Conservation (phyloP, 2,797 vertebrate species). For the Zenarchopterus dispar region DNA sequence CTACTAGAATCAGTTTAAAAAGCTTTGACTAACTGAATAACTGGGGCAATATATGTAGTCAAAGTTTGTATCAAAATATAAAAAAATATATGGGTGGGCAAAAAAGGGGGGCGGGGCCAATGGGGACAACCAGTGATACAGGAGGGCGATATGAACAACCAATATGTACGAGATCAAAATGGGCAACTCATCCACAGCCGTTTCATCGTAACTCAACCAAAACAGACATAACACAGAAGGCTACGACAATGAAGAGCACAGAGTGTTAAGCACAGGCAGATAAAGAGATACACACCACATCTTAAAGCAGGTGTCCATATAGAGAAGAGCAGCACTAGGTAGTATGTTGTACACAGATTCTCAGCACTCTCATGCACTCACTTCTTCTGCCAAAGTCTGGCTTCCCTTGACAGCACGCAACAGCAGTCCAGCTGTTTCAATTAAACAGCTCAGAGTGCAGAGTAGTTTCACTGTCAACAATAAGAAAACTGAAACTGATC, state of each 20-base stretch:
- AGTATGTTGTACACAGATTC: conserved; percentile 92
- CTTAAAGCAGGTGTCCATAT: conserved; percentile 89
- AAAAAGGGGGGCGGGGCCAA: conserved; percentile 1
- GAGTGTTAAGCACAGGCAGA: conserved; percentile 92
- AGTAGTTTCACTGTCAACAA: conserved; percentile 44
- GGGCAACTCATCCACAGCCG: conserved; percentile 85
- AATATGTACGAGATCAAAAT: conserved; percentile 89
- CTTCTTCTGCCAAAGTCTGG: conserved; percentile 63
- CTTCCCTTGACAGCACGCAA: conserved; percentile 73
- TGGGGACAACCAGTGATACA: conserved; percentile 51
- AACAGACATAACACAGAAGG: conserved; percentile 89
- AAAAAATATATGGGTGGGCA: conserved; percentile 52
- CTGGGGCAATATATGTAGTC: conserved; percentile 80
- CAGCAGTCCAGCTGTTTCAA: conserved; percentile 61
- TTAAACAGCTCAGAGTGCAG: conserved; percentile 42
- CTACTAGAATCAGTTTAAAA: conserved; percentile 78
- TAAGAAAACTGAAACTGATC: conserved; percentile 40
- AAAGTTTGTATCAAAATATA: conserved; percentile 82
- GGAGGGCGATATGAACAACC: conserved; percentile 86
- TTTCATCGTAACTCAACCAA: conserved; percentile 87
- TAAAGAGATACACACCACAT: conserved; percentile 90
- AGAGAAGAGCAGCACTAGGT: conserved; percentile 89
- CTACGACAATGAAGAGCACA: conserved; percentile 90
- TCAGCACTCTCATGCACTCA: conserved; percentile 82
- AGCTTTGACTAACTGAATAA: conserved; percentile 79